phyloP scores from a whole-genome alignment of 2,888 invertebrate genomes.

The Drosophila percnosoma region DNA sequence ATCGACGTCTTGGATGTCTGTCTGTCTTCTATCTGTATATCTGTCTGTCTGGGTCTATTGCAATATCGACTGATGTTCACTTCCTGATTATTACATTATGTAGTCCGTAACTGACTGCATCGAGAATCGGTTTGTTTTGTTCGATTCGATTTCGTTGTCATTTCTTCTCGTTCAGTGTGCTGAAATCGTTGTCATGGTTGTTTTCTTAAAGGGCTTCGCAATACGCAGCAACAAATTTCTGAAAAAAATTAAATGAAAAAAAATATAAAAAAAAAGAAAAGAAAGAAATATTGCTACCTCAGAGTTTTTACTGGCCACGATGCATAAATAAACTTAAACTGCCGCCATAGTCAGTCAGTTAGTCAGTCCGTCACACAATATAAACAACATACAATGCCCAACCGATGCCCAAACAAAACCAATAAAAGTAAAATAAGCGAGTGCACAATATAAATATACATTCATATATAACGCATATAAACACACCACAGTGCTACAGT shows the following conservation, averaged over 20 bases:
- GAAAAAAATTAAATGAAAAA: background rate
- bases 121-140: slow-evolving; percentile 36
- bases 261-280: background rate
- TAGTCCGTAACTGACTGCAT: slow-evolving; percentile 55
- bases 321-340: slow-evolving; percentile 68
- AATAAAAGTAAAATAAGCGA: slow-evolving; percentile 71
- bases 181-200: slow-evolving; percentile 21
- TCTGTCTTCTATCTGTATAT: slow-evolving; percentile 6
- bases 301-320: slow-evolving; percentile 52
- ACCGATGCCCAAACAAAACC: slow-evolving; percentile 62
- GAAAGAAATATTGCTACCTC: slow-evolving; percentile 45
- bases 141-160: slow-evolving; percentile 21
- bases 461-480: slow-evolving; percentile 49
- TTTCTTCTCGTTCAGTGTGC: slow-evolving; percentile 20
- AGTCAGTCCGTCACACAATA: slow-evolving; percentile 50
- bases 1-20: slow-evolving; percentile 28
- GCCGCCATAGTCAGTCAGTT: slow-evolving; percentile 44
- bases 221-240: slow-evolving; percentile 38
- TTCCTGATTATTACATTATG: slow-evolving; percentile 71
- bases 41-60: slow-evolving; percentile 50
- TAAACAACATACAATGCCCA: slow-evolving; percentile 60
- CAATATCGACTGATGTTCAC: slow-evolving; percentile 61
- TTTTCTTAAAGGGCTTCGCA: slow-evolving; percentile 48
- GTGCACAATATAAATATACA: slow-evolving; percentile 65
- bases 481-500: slow-evolving; percentile 47